Base-by-base conservation (phyloP, 1,140 invertebrate species). In the fruit fly (Drosophila melanogaster) region DNA sequence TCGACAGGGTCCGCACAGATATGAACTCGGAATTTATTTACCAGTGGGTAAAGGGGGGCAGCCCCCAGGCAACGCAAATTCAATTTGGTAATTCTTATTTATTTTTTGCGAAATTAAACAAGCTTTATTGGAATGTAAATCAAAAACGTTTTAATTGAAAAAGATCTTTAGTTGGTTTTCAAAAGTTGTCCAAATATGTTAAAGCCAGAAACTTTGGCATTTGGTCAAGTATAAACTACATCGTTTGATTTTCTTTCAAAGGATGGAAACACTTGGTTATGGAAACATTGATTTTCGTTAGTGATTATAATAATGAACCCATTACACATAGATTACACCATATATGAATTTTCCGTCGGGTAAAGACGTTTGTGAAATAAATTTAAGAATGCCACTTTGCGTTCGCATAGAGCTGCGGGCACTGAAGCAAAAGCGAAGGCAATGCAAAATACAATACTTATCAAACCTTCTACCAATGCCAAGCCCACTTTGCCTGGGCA, bases 1-100 rank as follows among this genome's bases (percentile, higher is more conserved):
- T 51, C 76, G 62, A 51, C 65, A 76, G 60, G 54, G 56, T 53
- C 55, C 24, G 59, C 56, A 43, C 78, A 66, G 75, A 75, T 79
- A 77, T 72, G 58, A 87, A 78, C 70, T 76, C 43, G 51, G 58
- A 78, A 75, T 75, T 67, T 75, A 67, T 81, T 86, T 86, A 81
- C 74, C 19, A 56, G 43, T 35, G 15, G 38, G 33, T 44, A 3
- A 22, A 22, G 19, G 19, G 19, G 22, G 33, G 2, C 19, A 22
- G 19, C 2, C 19, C 19, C 8, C 44, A 0, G 46, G 17, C n/a
- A 14, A 11, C 0, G 15, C 15, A 24, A 22, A 15, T 54, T 43
- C n/a, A 8, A 17, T 38, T n/a, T 53, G 14, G 11, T 15, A 37
- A 24, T 14, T 50, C 8, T 40, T 17, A 17, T 14, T 14, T 12